phyloP scores from a whole-genome alignment of 2,113 vertebrate species.

The Forbesichthys agassizii region DNA sequence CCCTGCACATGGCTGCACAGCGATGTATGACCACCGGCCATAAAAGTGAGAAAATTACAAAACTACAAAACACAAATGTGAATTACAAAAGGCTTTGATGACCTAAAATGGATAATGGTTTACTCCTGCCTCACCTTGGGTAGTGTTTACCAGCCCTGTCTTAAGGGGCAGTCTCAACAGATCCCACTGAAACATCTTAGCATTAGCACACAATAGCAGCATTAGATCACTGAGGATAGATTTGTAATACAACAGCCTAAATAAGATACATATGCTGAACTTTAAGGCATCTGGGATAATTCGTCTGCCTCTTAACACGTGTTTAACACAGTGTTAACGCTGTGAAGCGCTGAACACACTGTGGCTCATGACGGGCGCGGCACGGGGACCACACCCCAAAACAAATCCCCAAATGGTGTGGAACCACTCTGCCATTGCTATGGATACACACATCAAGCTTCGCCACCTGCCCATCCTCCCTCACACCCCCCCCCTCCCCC shows the following conservation, averaged over 20 bases:
- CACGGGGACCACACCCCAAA: slow-evolving; percentile 55
- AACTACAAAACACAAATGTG: slow-evolving; percentile 3
- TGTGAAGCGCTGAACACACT: neutral
- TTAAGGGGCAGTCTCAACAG: neutral
- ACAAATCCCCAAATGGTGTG: slow-evolving; percentile 61
- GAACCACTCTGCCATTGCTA: slow-evolving; percentile 62
- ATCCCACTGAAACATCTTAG: neutral
- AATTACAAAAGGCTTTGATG: slow-evolving; percentile 11
- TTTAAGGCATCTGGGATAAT: neutral
- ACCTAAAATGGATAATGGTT: slow-evolving; percentile 13
- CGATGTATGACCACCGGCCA: slow-evolving; percentile 25
- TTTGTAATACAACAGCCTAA: neutral
- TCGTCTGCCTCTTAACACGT: neutral
- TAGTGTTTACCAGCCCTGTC: neutral
- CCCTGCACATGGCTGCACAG: slow-evolving; percentile 45
- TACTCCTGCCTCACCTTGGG: neutral
- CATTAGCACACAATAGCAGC: slow-evolving; percentile 1
- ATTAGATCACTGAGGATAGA: neutral
- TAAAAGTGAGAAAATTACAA: slow-evolving; percentile 29
- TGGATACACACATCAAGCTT: slow-evolving; percentile 72
- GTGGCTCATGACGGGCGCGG: neutral
- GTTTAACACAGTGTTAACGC: neutral
- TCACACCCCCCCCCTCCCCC: slow-evolving; percentile 21
- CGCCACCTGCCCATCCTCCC: slow-evolving; percentile 69
- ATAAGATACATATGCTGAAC: neutral